Evolutionary conservation across 1,140 invertebrate species (phyloP).

Genomic region (Bombus impatiens): DNA sequence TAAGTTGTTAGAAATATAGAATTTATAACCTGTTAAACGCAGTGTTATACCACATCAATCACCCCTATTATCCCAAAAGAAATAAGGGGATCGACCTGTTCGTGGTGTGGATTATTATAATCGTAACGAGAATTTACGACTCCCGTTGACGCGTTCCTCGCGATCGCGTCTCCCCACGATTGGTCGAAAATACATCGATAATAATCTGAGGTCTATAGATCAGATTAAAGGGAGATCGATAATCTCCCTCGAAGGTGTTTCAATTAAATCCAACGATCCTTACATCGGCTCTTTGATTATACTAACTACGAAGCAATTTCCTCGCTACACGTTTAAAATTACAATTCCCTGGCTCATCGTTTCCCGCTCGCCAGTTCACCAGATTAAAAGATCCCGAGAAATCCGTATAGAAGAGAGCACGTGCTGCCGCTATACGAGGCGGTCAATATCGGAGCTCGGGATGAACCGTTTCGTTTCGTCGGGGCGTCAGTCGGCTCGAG

Average conservation of each 20-base stretch:
- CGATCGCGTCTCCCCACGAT: too few species aligned
- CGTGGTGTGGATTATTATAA: too few species aligned
- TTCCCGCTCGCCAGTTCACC: neutral
- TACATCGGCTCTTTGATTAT: neutral
- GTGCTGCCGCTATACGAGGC: neutral
- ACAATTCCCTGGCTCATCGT: neutral
- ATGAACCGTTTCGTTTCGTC: conserved; percentile 4
- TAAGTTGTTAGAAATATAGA: too few species aligned
- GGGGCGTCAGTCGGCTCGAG: neutral
- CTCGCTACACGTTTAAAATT: neutral
- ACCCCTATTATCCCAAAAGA: too few species aligned
- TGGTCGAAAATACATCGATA: too few species aligned
- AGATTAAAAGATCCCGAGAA: neutral
- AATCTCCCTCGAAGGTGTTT: neutral
- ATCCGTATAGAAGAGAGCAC: neutral
- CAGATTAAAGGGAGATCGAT: too few species aligned
- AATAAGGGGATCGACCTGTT: too few species aligned
- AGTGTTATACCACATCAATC: too few species aligned
- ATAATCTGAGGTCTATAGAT: too few species aligned
- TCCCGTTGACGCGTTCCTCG: too few species aligned
- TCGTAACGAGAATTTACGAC: too few species aligned
- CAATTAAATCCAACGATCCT: neutral
- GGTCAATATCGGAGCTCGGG: conserved; percentile 3
- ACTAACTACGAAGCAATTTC: neutral
- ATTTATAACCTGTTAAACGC: too few species aligned